Base-by-base conservation (phyloP, 37 sponge, comb jelly and placozoan species). In the Spongilla lacustris region DNA sequence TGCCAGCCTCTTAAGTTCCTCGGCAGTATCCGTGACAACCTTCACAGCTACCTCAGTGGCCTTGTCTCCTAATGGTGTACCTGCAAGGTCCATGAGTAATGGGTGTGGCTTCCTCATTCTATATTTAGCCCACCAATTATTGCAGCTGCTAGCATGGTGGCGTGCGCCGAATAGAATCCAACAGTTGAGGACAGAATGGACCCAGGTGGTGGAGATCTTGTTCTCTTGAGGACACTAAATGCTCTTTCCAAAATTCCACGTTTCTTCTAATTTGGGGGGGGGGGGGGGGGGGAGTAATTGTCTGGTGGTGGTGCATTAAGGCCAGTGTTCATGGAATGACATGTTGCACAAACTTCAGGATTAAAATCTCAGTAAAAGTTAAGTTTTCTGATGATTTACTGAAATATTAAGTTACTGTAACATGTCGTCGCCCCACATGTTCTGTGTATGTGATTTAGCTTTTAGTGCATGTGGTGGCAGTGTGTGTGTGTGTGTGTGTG, bases 101-200 rank as follows among this genome's bases (percentile, higher is more conserved):
- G 80, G 36, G 48, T 28, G 50, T 27, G 80, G 80, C 36, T 26
- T 48, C 8, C 73, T 71, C 10, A 73, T 4, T 50, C 14, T 66
- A 36, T 33, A 29, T 73, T 50, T 30, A 28, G 58, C 86, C 77
- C 66, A 75, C 91, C 94, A 37, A 89, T 87, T 27, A 87, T 66
- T 12, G 87, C 74, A 25, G 89, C 91, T 36, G 86, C 91, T 24
- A 93, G 72, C 77, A 93, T 80, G 6, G 88, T 84, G 32, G 91
- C 91, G 0, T 87, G 86, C 0, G 94, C 90, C 17, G 88, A 88
- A 87, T 90, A 93, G 66, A 93, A 80, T 4, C 85, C 94, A 4
- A 93, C 85, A 71, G 85, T 81, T 87, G 91, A 90, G 71, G 78
- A 69, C 19, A 84, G 29, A 25, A 86, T 86, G 46, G 88, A 84